Percentiles rank a stretch among this genome's conserved stretches.
Conservation (phyloP, 2,797 vertebrate genomes). For the Molossus molossus region DNA sequence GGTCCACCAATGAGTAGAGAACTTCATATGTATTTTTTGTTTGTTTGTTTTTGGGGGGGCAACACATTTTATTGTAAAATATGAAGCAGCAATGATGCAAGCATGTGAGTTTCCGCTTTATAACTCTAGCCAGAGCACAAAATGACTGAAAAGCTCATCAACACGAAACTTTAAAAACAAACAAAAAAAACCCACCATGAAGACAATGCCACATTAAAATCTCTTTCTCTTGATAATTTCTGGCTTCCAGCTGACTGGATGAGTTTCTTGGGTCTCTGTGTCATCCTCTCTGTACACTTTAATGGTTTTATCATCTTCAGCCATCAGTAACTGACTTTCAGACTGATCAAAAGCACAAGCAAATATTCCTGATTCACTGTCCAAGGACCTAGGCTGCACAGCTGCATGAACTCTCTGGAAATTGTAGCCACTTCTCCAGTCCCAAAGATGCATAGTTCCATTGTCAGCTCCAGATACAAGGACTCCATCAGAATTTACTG, state of each 20-base stretch:
- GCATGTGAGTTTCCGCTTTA: constrained; percentile 86
- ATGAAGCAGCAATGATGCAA: constrained; percentile 87
- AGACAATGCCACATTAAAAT: constrained; percentile 91
- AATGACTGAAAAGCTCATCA: constrained; percentile 78
- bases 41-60: background rate
- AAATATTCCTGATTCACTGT: constrained; percentile 99
- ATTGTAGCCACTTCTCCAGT: constrained; percentile 99
- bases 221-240: constrained; percentile 99
- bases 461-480: constrained; percentile 99
- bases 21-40: too few relatives aligned
- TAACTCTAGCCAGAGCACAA: constrained; percentile 83
- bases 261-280: constrained; percentile 98
- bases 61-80: constrained; percentile 88
- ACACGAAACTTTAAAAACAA: constrained; percentile 77
- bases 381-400: constrained; percentile 98
- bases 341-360: constrained; percentile 97
- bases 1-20: background rate
- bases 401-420: constrained; percentile 99
- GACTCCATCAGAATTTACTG: constrained; percentile 98
- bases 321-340: constrained; percentile 96
- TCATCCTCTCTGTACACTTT: constrained; percentile 99
- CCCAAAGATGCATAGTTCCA: constrained; percentile 99
- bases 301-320: constrained; percentile 99
- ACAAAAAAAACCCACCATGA: constrained; percentile 59
- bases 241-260: constrained; percentile 99